Conservation (phyloP, 2,888 invertebrate genomes). For the Xanthia icteritia region DNA sequence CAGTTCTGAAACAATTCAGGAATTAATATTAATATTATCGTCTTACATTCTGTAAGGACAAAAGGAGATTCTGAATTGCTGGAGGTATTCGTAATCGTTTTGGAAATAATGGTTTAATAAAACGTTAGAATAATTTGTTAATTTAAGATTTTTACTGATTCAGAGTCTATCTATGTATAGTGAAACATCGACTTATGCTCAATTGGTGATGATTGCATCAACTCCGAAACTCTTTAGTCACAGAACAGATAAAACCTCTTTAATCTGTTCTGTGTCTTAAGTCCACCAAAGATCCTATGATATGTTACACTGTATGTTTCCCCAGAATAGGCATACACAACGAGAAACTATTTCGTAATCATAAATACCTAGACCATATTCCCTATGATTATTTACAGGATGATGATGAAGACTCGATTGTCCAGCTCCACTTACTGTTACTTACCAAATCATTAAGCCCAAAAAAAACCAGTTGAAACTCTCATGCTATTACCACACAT, state of each 20-base stretch:
- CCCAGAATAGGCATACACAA: not conserved
- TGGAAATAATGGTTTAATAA: not conserved
- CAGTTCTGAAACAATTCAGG: slow-evolving; percentile 58
- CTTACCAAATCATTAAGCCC: not conserved
- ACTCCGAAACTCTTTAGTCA: not conserved
- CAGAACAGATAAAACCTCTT: too few relatives aligned
- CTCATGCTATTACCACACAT: not conserved
- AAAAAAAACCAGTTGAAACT: slow-evolving; percentile 9
- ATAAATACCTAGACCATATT: not conserved
- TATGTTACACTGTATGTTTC: not conserved
- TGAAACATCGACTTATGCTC: too few relatives aligned
- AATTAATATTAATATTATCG: slow-evolving; percentile 35
- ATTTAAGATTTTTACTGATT: not conserved
- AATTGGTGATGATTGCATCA: not conserved
- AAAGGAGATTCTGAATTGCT: slow-evolving; percentile 10
- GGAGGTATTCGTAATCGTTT: not conserved
- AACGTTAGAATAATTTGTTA: not conserved
- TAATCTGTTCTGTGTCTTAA: too few relatives aligned
- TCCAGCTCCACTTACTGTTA: too few relatives aligned
- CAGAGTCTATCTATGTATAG: not conserved
- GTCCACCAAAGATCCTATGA: too few relatives aligned
- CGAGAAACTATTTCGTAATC: not conserved
- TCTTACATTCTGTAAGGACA: slow-evolving; percentile 2
- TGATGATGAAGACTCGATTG: not conserved
- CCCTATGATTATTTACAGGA: not conserved